Evolutionary conservation across 2,797 vertebrate species (phyloP).

Genomic region (Gymnoscopelus braueri): DNA sequence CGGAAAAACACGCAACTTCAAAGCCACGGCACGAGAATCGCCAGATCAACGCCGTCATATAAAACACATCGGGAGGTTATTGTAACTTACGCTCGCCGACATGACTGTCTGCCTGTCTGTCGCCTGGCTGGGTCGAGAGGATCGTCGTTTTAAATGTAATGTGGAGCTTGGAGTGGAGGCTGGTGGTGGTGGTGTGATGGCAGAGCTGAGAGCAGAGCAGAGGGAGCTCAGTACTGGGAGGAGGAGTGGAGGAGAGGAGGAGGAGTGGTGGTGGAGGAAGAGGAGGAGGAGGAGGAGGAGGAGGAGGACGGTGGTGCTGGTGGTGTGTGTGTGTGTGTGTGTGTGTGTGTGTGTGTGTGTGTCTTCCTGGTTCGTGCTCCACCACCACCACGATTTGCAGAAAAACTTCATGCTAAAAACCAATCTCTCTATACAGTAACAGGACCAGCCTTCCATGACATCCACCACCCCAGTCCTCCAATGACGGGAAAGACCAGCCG

Average conservation of each 20-base stretch:
- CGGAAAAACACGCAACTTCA: slow-evolving; percentile 68
- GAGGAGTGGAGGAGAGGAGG: slow-evolving; percentile 53
- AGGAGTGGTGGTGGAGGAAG: not conserved
- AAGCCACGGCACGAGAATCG: slow-evolving; percentile 51
- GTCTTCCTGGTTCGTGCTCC: slow-evolving; percentile 77
- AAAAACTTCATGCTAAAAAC: slow-evolving; percentile 70
- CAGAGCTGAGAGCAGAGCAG: slow-evolving; percentile 50
- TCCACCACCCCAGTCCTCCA: slow-evolving; percentile 46
- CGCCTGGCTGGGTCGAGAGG: slow-evolving; percentile 13
- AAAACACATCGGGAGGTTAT: slow-evolving; percentile 26
- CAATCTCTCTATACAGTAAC: slow-evolving; percentile 59
- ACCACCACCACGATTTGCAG: slow-evolving; percentile 56
- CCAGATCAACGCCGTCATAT: slow-evolving; percentile 9
- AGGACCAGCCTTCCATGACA: slow-evolving; percentile 30
- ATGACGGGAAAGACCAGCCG: slow-evolving; percentile 56
- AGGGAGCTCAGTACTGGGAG: slow-evolving; percentile 52
- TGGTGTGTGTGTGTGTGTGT: too few relatives aligned
- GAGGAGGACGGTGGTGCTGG: slow-evolving; percentile 61
- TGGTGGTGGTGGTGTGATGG: slow-evolving; percentile 68
- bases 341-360: too few relatives aligned
- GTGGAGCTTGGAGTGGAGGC: slow-evolving; percentile 18
- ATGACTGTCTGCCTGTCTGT: slow-evolving; percentile 43
- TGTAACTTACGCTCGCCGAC: slow-evolving; percentile 69
- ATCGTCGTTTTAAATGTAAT: slow-evolving; percentile 61
- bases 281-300: not conserved